These are phyloP conservation scores for Polia nebulosa DNA, from an alignment of 2,888 invertebrate genomes.

Conservation along the genomic window DNA sequence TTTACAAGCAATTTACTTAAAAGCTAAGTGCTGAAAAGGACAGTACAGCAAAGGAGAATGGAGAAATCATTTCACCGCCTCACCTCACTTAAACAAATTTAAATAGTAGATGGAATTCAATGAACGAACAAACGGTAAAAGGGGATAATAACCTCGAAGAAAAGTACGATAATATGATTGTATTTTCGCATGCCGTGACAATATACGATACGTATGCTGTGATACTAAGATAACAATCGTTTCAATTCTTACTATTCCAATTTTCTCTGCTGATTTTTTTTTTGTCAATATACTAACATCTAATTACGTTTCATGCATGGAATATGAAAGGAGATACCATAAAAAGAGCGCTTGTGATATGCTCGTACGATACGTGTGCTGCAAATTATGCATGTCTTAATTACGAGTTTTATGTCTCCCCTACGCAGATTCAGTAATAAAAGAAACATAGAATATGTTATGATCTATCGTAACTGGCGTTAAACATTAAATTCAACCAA, in stretches of 20 bases:
- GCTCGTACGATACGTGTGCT: neutral
- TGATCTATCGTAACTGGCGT: constrained; percentile 3
- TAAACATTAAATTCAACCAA: constrained; percentile 18
- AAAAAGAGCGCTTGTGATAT: neutral
- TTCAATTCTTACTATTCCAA: constrained; percentile 29
- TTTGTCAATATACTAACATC: constrained; percentile 5
- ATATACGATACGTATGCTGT: constrained; percentile 40
- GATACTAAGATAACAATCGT: constrained; percentile 43
- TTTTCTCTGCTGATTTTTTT: constrained; percentile 2
- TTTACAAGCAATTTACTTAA: constrained; percentile 48
- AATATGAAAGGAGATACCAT: constrained; percentile 24
- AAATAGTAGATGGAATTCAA: constrained; percentile 47
- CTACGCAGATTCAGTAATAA: constrained; percentile 29
- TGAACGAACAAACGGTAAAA: constrained; percentile 42
- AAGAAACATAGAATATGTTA: constrained; percentile 31
- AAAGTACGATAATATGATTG: constrained; percentile 56
- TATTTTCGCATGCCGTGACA: constrained; percentile 58
- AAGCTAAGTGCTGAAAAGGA: constrained; percentile 41
- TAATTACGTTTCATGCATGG: constrained; percentile 11
- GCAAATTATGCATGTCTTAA: constrained; percentile 19
- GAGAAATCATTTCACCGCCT: constrained; percentile 46
- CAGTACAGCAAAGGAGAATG: constrained; percentile 26
- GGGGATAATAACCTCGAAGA: constrained; percentile 46
- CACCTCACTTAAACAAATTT: constrained; percentile 53
- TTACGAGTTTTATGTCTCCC: constrained; percentile 6